Evolutionary conservation across 1,140 invertebrate genomes (phyloP), one percentile per base, ranked within the genome.

Genomic region (Ooceraea biroi): DNA sequence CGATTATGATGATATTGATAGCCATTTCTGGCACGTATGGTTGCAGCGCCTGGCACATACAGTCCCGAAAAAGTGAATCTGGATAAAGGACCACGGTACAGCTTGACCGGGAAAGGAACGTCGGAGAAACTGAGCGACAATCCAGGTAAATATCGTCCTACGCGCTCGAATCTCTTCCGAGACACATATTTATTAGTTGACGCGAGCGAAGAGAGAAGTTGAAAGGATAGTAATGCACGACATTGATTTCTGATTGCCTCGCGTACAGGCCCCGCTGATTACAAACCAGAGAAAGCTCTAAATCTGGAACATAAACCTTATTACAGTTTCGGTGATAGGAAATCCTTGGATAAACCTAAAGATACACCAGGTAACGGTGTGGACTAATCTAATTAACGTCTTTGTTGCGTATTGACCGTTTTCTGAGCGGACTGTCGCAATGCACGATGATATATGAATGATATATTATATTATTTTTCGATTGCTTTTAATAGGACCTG

Each of bases 231-330:
- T 57, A 19, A 57, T 69, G 44, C 11, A 71, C 17, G 14, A 80
- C 41, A 46, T 80, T 80, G 30, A 80, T 78, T 78, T 68, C 48
- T 82, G 50, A 86, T 73, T 63, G 30, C 50, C 61, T 83, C 30
- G 82, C 48, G 60, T 85, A 19, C 93, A 92, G 95, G 94, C 87
- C 95, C 95, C 60, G 95, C 95, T 85, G 92, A 93, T 27, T 95
- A 95, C 74, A 90, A 82, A n/a, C 95, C 95, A 7, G 97, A 97
- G 88, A 96, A 96, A 90, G 95, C 95, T n/a, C 65, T 86, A 60
- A 95, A 96, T 61, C 93, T 96, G 83, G 95, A 96, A 86, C 95
- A 94, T 87, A 95, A 95, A 77, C 96, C 96, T n/a, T 90, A 95
- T 41, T 96, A 95, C 87, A 95, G 95, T 25, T 95, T 96, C 78